These are phyloP conservation scores for Calypte anna DNA, from an alignment of 2,113 vertebrate genomes.

Conservation along the genomic window DNA sequence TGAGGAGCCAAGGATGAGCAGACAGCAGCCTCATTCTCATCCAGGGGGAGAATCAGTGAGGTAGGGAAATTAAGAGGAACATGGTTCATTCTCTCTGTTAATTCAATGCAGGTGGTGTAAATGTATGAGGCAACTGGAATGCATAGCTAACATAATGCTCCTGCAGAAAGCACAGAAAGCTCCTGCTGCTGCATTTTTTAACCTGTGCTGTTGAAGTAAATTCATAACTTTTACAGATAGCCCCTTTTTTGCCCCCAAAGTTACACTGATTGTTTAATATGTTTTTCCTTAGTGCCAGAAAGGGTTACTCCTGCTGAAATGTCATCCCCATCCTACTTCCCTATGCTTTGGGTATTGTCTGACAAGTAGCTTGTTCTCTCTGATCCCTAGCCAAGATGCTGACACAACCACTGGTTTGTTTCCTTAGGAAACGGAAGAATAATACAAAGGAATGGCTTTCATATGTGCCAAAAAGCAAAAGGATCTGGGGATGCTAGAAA, in stretches of 20 bases:
- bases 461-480: background rate
- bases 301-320: background rate
- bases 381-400: slow-evolving; percentile 43
- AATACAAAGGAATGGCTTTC: slow-evolving; percentile 1
- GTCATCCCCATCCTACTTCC: background rate
- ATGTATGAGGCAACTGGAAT: background rate
- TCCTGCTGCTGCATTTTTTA: background rate
- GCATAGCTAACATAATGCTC: background rate
- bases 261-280: background rate
- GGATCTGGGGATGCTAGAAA: background rate
- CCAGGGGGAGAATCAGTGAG: background rate
- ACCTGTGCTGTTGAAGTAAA: background rate
- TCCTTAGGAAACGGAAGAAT: slow-evolving; percentile 40
- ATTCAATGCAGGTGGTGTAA: background rate
- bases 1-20: background rate
- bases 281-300: background rate
- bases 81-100: background rate
- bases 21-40: background rate
- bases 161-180: background rate
- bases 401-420: slow-evolving; percentile 18
- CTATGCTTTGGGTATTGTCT: background rate
- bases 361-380: background rate
- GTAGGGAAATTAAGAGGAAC: background rate
- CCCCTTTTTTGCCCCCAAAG: background rate
- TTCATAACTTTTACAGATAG: background rate